A percentile compares a stretch with the other conserved stretches of the same genome.
Conservation (phyloP, 2,113 vertebrate genomes). For the Grammomys surdaster region DNA sequence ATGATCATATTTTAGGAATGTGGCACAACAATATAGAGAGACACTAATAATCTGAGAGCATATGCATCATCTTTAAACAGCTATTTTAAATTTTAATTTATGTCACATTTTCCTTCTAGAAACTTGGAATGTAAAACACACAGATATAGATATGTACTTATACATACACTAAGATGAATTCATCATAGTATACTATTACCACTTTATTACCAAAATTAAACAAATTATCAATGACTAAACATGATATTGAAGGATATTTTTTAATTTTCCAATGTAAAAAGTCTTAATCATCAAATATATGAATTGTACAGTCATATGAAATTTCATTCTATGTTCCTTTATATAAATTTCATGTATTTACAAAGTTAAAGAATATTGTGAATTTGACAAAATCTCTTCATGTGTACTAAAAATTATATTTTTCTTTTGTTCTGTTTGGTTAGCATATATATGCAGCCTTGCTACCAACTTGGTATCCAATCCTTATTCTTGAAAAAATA, state of each 20-base stretch:
- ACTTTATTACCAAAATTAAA: neutral
- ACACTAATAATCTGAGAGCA: neutral
- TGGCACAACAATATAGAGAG: neutral
- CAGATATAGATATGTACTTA: neutral
- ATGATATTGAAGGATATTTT: neutral
- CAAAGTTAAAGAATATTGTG: neutral
- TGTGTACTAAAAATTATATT: neutral
- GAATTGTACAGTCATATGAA: neutral
- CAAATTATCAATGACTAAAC: neutral
- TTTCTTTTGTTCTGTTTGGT: neutral
- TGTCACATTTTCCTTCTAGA: slow-evolving; percentile 11
- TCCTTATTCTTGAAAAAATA: neutral
- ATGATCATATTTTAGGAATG: slow-evolving; percentile 1
- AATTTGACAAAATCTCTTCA: neutral
- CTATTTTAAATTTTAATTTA: neutral
- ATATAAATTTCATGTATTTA: neutral
- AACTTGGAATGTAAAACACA: neutral
- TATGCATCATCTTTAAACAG: neutral
- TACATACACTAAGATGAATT: neutral
- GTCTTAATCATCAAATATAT: neutral
- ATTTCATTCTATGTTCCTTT: neutral
- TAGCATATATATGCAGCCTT: neutral
- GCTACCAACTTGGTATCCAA: neutral
- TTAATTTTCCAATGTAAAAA: neutral
- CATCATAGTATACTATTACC: neutral